A percentile compares a stretch with the other conserved stretches of the same genome.
These are phyloP conservation scores for Drosophila imparisetae DNA, from an alignment of 2,888 invertebrate species.

Conservation along the genomic window DNA sequence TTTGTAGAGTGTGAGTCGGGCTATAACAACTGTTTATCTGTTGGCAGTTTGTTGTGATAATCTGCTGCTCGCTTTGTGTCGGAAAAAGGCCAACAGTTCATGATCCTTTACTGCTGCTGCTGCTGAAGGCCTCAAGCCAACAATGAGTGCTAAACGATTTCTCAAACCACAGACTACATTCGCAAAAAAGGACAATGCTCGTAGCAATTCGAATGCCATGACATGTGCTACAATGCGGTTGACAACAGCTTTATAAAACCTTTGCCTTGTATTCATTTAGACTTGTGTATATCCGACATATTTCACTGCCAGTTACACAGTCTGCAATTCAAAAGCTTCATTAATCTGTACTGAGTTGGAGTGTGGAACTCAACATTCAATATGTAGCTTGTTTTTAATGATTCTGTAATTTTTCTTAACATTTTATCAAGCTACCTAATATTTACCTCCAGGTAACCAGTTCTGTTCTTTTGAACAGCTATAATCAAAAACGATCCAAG, in stretches of 20 bases:
- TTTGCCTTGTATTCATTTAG: background rate
- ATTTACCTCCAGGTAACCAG: background rate
- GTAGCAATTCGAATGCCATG: conserved; percentile 19
- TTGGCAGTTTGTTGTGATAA: conserved; percentile 53
- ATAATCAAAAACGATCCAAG: background rate
- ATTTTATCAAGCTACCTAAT: background rate
- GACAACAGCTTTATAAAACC: conserved; percentile 21
- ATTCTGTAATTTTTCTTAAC: background rate
- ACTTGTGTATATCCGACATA: background rate
- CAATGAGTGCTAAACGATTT: conserved; percentile 24
- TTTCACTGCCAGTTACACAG: background rate
- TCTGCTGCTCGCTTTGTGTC: conserved; percentile 37
- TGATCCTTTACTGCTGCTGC: conserved; percentile 18
- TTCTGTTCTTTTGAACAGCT: background rate
- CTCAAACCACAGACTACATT: conserved; percentile 24
- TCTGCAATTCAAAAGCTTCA: background rate
- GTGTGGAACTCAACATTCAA: background rate
- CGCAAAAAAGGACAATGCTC: conserved; percentile 26
- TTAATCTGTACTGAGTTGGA: background rate
- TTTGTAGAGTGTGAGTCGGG: conserved; percentile 44
- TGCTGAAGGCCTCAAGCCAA: conserved; percentile 16
- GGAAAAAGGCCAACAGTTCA: conserved; percentile 36
- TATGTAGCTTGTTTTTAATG: background rate
- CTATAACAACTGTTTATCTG: conserved; percentile 59
- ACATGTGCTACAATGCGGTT: conserved; percentile 23